phyloP scores from a whole-genome alignment of 1,140 invertebrate species.

The Lepeophtheirus salmonis region DNA sequence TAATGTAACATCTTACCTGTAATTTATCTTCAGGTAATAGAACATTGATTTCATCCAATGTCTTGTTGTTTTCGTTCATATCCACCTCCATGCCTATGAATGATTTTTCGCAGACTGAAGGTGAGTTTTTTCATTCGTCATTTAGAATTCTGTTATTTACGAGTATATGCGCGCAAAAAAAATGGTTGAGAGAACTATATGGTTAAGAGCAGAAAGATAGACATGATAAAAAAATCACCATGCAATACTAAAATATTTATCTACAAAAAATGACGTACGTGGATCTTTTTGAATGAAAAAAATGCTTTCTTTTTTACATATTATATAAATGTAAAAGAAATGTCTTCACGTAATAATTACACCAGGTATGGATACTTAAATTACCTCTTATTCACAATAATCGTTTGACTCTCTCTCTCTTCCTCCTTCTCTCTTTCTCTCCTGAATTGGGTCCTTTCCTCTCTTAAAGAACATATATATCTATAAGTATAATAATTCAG shows the following conservation, averaged over 20 bases:
- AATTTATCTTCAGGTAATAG: neutral
- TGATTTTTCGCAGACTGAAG: neutral
- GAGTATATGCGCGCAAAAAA: neutral
- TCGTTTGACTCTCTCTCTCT: too few relatives aligned
- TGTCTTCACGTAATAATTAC: too few relatives aligned
- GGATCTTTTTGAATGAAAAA: too few relatives aligned
- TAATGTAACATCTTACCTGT: neutral
- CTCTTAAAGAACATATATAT: too few relatives aligned
- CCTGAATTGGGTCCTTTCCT: too few relatives aligned
- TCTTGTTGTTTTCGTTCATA: neutral
- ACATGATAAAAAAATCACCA: neutral
- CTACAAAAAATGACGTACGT: neutral
- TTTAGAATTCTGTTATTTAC: too few relatives aligned
- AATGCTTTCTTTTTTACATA: too few relatives aligned
- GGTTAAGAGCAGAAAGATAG: neutral
- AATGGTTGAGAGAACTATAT: neutral
- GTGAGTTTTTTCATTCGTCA: neutral
- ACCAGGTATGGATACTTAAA: too few relatives aligned
- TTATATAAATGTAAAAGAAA: too few relatives aligned
- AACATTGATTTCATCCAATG: neutral
- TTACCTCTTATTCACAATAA: too few relatives aligned
- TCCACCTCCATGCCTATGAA: neutral
- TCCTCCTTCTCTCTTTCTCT: too few relatives aligned
- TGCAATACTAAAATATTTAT: neutral
- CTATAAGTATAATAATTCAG: too few relatives aligned